phyloP scores from a whole-genome alignment of 2,797 vertebrate species.

The Acanthurus tractus region DNA sequence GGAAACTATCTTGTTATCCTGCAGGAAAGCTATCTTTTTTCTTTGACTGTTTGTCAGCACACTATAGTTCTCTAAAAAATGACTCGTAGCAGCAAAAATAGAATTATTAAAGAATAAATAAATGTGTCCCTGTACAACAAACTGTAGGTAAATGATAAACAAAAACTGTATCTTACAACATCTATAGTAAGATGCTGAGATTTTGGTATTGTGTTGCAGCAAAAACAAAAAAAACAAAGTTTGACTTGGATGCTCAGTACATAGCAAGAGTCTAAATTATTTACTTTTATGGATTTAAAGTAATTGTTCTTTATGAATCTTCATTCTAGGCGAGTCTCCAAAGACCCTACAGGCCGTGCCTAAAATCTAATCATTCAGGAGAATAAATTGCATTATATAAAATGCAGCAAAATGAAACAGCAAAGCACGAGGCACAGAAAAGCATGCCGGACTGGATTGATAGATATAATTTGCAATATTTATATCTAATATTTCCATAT shows the following conservation, averaged over 20 bases:
- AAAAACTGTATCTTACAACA: slow-evolving; percentile 17
- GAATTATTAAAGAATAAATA: slow-evolving; percentile 35
- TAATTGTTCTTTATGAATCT: slow-evolving; percentile 13
- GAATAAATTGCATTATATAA: background rate
- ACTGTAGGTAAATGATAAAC: slow-evolving; percentile 23
- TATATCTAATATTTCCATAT: too few relatives aligned
- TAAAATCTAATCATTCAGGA: slow-evolving; percentile 8
- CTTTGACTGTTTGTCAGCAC: slow-evolving; percentile 51
- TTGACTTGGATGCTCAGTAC: background rate
- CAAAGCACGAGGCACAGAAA: background rate
- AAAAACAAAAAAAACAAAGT: background rate
- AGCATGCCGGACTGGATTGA: background rate
- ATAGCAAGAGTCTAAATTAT: slow-evolving; percentile 2
- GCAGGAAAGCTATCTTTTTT: slow-evolving; percentile 11
- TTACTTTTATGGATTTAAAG: slow-evolving; percentile 15
- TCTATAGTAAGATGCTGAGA: background rate
- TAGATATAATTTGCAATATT: too few relatives aligned
- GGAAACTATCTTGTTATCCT: background rate
- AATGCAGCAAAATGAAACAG: background rate
- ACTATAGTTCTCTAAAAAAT: slow-evolving; percentile 36
- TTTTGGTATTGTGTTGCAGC: background rate
- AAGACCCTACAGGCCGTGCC: background rate
- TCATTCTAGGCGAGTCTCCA: background rate
- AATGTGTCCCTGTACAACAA: slow-evolving; percentile 35
- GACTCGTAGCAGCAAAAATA: background rate